A percentile compares a stretch with the other conserved stretches of the same genome.
These are phyloP conservation scores for Chrysolina haemoptera DNA, from an alignment of 2,888 invertebrate genomes.

Conservation along the genomic window DNA sequence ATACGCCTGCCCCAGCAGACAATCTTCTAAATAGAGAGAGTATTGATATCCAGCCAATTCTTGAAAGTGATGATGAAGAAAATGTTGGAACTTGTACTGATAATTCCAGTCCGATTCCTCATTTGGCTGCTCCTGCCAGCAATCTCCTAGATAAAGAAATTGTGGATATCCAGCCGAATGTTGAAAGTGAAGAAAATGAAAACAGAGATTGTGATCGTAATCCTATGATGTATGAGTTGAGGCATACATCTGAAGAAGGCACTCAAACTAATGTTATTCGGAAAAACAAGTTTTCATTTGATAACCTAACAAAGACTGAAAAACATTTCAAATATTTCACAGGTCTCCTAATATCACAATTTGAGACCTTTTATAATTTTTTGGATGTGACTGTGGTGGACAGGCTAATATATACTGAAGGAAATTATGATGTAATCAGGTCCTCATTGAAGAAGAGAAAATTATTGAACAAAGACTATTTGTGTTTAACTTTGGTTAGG, in stretches of 20 bases:
- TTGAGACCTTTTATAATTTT: conserved; percentile 19
- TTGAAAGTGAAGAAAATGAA: neutral
- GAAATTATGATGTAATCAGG: neutral
- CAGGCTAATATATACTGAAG: neutral
- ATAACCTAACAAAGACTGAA: conserved; percentile 2
- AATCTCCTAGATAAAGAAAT: too few relatives aligned
- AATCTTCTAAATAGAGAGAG: neutral
- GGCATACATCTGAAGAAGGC: conserved; percentile 4
- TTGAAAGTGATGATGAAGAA: neutral
- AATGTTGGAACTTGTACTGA: too few relatives aligned
- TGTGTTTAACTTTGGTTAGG: conserved; percentile 15
- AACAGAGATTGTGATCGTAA: too few relatives aligned
- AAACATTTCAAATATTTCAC: conserved; percentile 13
- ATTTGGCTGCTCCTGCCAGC: neutral
- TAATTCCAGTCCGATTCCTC: neutral
- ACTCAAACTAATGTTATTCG: conserved; percentile 4
- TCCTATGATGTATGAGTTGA: neutral
- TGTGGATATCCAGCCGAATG: neutral
- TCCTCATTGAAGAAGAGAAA: conserved; percentile 7
- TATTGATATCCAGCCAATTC: neutral
- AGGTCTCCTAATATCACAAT: conserved; percentile 8
- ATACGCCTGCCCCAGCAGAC: neutral
- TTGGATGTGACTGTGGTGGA: conserved; percentile 21
- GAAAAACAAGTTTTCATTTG: conserved; percentile 15
- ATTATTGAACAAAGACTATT: conserved; percentile 21